Conservation (phyloP, 2,113 vertebrate species). For the Cyphomyrus discorhynchus region DNA sequence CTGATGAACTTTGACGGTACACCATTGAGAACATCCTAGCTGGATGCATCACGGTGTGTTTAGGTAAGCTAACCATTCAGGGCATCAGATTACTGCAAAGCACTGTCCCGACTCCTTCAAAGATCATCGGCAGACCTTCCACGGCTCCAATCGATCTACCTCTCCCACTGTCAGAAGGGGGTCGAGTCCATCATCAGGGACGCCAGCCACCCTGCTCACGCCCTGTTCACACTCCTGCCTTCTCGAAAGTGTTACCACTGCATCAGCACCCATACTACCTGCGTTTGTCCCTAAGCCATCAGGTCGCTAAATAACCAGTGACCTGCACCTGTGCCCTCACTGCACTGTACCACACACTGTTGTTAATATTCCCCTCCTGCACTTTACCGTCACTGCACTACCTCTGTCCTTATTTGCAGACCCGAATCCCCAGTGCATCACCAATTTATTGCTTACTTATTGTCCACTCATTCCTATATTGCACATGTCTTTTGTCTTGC, state of each 20-base stretch:
- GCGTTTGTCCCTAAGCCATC: not conserved
- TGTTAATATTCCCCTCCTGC: not conserved
- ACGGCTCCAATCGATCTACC: not conserved
- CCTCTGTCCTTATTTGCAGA: not conserved
- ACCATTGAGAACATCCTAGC: not conserved
- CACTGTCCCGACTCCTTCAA: not conserved
- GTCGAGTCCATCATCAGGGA: not conserved
- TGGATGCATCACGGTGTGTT: not conserved
- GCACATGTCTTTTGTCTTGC: not conserved
- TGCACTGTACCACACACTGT: not conserved
- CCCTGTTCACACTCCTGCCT: not conserved
- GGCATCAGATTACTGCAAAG: not conserved
- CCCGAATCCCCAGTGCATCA: not conserved
- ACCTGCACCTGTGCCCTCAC: not conserved
- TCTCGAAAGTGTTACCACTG: not conserved
- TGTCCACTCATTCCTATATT: not conserved
- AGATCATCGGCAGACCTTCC: not conserved
- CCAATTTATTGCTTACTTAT: not conserved
- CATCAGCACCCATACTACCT: not conserved
- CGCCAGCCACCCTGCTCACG: not conserved
- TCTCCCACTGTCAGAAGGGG: not conserved
- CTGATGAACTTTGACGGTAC: not conserved
- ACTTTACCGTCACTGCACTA: not conserved
- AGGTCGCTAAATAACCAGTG: not conserved
- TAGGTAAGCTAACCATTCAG: not conserved